Conservation (phyloP, 2,113 vertebrate genomes). For the Platysteira castanea region DNA sequence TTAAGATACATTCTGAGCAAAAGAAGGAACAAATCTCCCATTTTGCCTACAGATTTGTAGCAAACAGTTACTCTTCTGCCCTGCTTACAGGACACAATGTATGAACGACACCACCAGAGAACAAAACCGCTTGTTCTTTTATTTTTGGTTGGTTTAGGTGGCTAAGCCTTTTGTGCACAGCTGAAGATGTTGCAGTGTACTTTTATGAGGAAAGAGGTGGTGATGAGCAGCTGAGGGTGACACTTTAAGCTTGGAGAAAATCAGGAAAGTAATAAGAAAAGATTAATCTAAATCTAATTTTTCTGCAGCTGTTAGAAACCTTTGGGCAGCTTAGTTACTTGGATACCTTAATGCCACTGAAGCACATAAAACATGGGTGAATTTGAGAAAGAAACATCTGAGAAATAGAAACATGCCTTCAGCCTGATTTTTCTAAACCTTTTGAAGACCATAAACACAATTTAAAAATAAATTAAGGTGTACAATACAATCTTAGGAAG, state of each 20-base stretch:
- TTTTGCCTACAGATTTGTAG: neutral
- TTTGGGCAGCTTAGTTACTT: constrained; percentile 2
- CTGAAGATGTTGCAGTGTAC: neutral
- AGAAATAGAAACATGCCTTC: neutral
- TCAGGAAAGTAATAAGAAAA: neutral
- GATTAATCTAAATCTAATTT: constrained; percentile 1
- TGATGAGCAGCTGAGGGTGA: neutral
- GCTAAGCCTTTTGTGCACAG: neutral
- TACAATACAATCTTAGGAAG: neutral
- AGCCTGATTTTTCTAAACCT: neutral
- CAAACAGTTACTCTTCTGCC: neutral
- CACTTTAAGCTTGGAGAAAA: neutral
- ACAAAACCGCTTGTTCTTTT: neutral
- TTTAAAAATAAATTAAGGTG: neutral
- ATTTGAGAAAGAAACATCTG: neutral
- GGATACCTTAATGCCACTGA: neutral
- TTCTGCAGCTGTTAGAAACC: constrained; percentile 9
- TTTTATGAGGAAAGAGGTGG: neutral
- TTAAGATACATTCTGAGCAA: neutral
- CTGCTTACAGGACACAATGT: neutral
- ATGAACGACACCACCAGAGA: neutral
- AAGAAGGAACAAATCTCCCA: neutral
- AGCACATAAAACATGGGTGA: neutral
- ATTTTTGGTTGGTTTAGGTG: neutral
- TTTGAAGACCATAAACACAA: neutral